phyloP scores from a whole-genome alignment of 2,888 invertebrate species.

The Archips crataeganus region DNA sequence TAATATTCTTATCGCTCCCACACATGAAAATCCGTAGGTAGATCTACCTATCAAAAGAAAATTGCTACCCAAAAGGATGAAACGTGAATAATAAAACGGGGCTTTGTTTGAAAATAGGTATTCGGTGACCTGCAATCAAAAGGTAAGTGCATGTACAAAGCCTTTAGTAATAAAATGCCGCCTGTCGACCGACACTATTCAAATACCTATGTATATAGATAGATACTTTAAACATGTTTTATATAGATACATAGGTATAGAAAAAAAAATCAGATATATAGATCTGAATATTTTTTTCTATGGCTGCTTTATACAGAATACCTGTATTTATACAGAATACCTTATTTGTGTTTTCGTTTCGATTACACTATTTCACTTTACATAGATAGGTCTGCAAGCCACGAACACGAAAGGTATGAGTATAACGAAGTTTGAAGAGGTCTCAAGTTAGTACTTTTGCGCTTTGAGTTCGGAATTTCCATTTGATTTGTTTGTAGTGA shows the following conservation, averaged over 20 bases:
- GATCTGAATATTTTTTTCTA: neutral
- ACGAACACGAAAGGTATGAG: conserved; percentile 36
- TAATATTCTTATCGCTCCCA: conserved; percentile 19
- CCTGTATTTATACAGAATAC: neutral
- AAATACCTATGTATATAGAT: neutral
- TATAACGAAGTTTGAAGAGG: conserved; percentile 39
- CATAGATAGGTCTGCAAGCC: conserved; percentile 21
- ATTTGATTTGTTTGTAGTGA: conserved; percentile 38
- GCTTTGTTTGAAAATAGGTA: conserved; percentile 28
- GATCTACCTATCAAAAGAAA: conserved; percentile 30
- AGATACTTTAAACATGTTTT: no score
- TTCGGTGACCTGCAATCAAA: conserved; percentile 28
- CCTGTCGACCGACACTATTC: neutral
- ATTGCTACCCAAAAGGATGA: conserved; percentile 29
- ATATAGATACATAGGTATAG: neutral
- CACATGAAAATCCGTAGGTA: conserved; percentile 23
- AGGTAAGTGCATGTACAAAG: neutral
- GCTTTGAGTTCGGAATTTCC: conserved; percentile 37
- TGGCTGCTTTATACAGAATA: neutral
- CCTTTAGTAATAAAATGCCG: conserved; percentile 15
- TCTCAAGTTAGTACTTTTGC: conserved; percentile 40
- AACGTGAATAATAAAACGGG: conserved; percentile 33
- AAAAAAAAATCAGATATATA: neutral
- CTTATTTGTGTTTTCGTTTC: conserved; percentile 2
- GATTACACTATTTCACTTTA: conserved; percentile 11